Percentiles rank a stretch among this genome's conserved stretches.
Conservation (phyloP, 2,113 vertebrate genomes). For the Corapipo altera region DNA sequence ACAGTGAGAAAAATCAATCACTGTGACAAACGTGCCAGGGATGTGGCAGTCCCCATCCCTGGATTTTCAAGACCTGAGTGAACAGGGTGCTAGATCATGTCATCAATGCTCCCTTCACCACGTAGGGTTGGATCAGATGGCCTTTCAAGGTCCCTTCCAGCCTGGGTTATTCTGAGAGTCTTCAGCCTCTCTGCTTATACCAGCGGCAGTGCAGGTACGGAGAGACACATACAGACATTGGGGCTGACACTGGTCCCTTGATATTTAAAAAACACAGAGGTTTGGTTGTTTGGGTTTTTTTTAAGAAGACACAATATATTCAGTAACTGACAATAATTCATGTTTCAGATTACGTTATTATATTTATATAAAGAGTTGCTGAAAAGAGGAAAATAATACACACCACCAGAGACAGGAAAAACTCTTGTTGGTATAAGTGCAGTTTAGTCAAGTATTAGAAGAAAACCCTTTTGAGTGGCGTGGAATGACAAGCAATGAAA, state of each 20-base stretch:
- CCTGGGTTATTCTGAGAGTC: neutral
- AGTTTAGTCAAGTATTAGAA: neutral
- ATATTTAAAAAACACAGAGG: neutral
- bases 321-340: neutral
- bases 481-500: slow-evolving; percentile 47
- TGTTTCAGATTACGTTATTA: neutral
- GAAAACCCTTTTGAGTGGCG: neutral
- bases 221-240: neutral
- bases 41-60: neutral
- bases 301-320: neutral
- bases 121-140: neutral
- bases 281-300: neutral
- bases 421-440: neutral
- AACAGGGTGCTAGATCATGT: neutral
- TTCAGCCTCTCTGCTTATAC: neutral
- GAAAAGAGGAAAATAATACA: neutral
- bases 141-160: neutral
- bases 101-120: neutral
- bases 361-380: neutral
- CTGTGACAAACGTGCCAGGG: neutral
- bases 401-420: neutral
- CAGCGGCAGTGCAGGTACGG: neutral
- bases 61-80: neutral
- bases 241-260: neutral
- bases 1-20: neutral